These are phyloP conservation scores for Dissostichus mawsoni DNA, from an alignment of 2,113 vertebrate species.

Conservation along the genomic window DNA sequence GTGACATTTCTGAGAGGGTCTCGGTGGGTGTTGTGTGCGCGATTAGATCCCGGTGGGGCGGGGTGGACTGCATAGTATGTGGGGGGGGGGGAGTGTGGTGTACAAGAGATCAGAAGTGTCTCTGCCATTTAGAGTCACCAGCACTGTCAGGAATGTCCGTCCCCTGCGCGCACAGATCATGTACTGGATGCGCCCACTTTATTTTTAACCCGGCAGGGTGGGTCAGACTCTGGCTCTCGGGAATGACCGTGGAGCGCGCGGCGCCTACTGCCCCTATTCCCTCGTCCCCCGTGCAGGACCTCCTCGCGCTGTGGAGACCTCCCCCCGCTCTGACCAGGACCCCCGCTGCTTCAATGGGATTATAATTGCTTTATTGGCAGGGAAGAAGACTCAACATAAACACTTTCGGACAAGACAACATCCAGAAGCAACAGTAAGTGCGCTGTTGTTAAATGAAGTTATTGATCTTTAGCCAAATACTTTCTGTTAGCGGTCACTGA, in stretches of 20 bases:
- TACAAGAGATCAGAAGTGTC: constrained; percentile 62
- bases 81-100: constrained; percentile 2
- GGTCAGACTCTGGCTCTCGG: constrained; percentile 75
- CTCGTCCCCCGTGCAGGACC: constrained; percentile 56
- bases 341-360: constrained; percentile 71
- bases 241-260: constrained; percentile 77
- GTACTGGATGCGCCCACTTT: constrained; percentile 77
- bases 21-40: constrained; percentile 40
- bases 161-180: constrained; percentile 71
- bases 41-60: constrained; percentile 60
- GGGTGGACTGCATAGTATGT: constrained; percentile 22
- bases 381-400: constrained; percentile 48
- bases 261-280: constrained; percentile 59
- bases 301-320: constrained; percentile 44
- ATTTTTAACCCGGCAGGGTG: constrained; percentile 87
- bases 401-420: constrained; percentile 36
- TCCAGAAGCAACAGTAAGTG: constrained; percentile 65
- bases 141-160: constrained; percentile 82
- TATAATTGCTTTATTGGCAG: constrained; percentile 70
- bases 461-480: constrained; percentile 45
- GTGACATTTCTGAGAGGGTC: constrained; percentile 61
- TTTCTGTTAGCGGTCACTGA: constrained; percentile 5
- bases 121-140: constrained; percentile 85
- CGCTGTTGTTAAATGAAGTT: constrained; percentile 18
- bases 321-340: constrained; percentile 62